Evolutionary conservation across 2,888 invertebrate species (phyloP).

Genomic region (Callyntrura guangdongensis): DNA sequence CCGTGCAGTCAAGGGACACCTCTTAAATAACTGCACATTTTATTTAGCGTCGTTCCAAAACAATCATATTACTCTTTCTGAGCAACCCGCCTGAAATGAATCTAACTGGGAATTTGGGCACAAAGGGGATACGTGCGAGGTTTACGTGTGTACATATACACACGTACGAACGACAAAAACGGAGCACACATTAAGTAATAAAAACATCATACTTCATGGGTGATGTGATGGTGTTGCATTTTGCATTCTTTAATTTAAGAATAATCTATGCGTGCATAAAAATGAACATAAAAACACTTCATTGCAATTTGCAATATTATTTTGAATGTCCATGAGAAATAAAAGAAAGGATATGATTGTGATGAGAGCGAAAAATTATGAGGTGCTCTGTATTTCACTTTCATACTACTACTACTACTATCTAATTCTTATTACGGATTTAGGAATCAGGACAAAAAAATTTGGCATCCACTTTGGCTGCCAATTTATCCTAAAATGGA

Average conservation of each 20-base stretch:
- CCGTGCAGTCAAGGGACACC: background rate
- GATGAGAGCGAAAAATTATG: background rate
- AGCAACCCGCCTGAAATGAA: too few species aligned
- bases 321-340: constrained; percentile 35
- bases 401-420: background rate
- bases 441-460: constrained; percentile 53
- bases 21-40: background rate
- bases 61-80: too few species aligned
- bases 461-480: constrained; percentile 23
- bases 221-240: background rate
- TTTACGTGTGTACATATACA: background rate
- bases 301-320: constrained; percentile 32
- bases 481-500: constrained; percentile 73
- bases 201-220: background rate
- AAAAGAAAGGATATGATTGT: background rate
- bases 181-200: background rate
- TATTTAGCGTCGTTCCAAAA: background rate
- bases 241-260: constrained; percentile 51
- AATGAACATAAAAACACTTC: constrained; percentile 46
- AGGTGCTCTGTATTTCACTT: constrained; percentile 11
- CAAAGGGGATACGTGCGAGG: too few species aligned
- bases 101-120: too few species aligned
- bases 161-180: background rate
- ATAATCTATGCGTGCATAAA: constrained; percentile 48
- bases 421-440: constrained; percentile 29